phyloP scores from a whole-genome alignment of 2,797 vertebrate genomes.

The Crenuchus spilurus region DNA sequence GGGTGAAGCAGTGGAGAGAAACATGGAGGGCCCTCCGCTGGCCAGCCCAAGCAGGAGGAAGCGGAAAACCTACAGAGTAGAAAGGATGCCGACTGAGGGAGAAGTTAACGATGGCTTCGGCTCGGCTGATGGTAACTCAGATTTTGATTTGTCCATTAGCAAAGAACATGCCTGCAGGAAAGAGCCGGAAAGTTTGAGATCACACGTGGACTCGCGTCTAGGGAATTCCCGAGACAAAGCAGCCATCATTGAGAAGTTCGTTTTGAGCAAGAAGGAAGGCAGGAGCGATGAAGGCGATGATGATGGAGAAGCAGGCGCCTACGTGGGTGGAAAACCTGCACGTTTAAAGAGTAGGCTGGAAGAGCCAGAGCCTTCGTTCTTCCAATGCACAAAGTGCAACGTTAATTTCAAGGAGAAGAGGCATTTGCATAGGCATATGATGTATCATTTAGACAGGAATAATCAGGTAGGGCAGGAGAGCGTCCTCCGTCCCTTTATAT shows the following conservation, averaged over 20 bases:
- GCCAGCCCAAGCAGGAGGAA: slow-evolving; percentile 80
- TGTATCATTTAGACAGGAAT: slow-evolving; percentile 95
- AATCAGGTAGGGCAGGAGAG: slow-evolving; percentile 90
- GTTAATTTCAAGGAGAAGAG: slow-evolving; percentile 93
- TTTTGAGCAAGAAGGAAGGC: slow-evolving; percentile 78
- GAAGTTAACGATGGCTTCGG: slow-evolving; percentile 80
- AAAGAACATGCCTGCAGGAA: slow-evolving; percentile 78
- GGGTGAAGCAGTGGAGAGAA: slow-evolving; percentile 75
- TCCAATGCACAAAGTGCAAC: slow-evolving; percentile 91
- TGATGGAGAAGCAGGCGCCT: slow-evolving; percentile 79
- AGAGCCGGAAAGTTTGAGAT: slow-evolving; percentile 78
- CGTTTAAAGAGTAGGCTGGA: slow-evolving; percentile 81
- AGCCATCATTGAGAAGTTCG: slow-evolving; percentile 79
- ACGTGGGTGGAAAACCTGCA: slow-evolving; percentile 82
- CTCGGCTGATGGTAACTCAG: slow-evolving; percentile 75
- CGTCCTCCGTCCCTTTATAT: slow-evolving; percentile 88
- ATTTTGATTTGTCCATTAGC: slow-evolving; percentile 74
- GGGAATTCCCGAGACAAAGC: slow-evolving; percentile 70
- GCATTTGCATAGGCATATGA: slow-evolving; percentile 95
- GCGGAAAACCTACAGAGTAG: slow-evolving; percentile 83
- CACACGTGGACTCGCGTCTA: slow-evolving; percentile 79
- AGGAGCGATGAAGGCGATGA: slow-evolving; percentile 83
- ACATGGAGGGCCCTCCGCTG: slow-evolving; percentile 50
- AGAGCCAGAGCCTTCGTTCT: slow-evolving; percentile 83
- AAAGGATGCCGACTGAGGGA: slow-evolving; percentile 79